phyloP scores from a whole-genome alignment of 1,140 invertebrate genomes.

The Plodia interpunctella region DNA sequence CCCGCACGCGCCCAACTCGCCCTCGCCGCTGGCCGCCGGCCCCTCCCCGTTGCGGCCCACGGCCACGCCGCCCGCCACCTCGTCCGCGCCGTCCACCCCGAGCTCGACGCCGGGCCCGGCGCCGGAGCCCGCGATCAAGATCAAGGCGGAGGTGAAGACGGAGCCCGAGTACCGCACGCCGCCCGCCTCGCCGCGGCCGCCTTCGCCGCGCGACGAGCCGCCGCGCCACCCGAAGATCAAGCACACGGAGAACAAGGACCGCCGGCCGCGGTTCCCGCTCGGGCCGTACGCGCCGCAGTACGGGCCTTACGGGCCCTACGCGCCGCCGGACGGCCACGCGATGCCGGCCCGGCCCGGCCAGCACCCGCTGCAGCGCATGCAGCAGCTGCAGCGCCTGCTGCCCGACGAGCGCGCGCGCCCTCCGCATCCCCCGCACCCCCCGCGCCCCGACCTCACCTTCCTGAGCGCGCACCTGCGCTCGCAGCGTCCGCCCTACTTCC shows the following conservation, averaged over 20 bases:
- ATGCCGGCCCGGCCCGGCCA: slow-evolving; percentile 17
- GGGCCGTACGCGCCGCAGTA: slow-evolving; percentile 71
- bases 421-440: too few relatives aligned
- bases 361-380: slow-evolving; percentile 57
- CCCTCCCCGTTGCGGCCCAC: slow-evolving; percentile 18
- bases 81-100: slow-evolving; percentile 12
- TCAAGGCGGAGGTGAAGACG: slow-evolving; percentile 62
- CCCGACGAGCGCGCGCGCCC: slow-evolving; percentile 24
- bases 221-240: slow-evolving; percentile 61
- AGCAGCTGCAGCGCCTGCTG: slow-evolving; percentile 44
- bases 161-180: slow-evolving; percentile 57
- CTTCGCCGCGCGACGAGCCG: slow-evolving; percentile 39
- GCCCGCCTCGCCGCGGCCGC: slow-evolving; percentile 32
- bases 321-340: slow-evolving; percentile 41
- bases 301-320: slow-evolving; percentile 66
- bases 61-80: slow-evolving; percentile 14
- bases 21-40: slow-evolving; percentile 2
- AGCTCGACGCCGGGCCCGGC: slow-evolving; percentile 14
- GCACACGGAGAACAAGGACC: slow-evolving; percentile 61
- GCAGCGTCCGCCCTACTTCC: background rate
- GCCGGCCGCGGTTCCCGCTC: slow-evolving; percentile 54
- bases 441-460: background rate
- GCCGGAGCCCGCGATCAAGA: slow-evolving; percentile 39
- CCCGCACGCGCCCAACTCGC: slow-evolving; percentile 15
- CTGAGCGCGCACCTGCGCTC: background rate